phyloP scores from a whole-genome alignment of 2,888 invertebrate species.

The Nematopogon swammerdamellus region DNA sequence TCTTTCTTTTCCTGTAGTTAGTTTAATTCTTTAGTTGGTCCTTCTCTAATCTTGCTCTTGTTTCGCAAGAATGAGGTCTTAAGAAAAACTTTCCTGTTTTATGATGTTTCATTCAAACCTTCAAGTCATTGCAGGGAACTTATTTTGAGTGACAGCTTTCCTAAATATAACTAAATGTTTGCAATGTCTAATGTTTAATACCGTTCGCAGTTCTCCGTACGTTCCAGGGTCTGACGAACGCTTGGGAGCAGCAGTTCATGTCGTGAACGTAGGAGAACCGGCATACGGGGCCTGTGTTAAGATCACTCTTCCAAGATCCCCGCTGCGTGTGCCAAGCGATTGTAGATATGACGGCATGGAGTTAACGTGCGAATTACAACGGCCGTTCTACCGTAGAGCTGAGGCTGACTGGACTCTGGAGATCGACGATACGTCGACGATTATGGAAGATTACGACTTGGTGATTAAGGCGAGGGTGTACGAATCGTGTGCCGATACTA shows the following conservation, averaged over 20 bases:
- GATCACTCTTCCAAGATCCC: not conserved
- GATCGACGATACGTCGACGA: not conserved
- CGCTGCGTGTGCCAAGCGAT: not conserved
- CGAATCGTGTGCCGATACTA: too few relatives aligned
- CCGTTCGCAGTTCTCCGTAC: constrained; percentile 22
- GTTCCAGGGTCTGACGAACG: constrained; percentile 30
- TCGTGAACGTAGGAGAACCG: constrained; percentile 33
- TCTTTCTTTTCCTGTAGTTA: too few relatives aligned
- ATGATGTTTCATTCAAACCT: too few relatives aligned
- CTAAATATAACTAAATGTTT: too few relatives aligned
- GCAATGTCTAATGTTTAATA: not conserved
- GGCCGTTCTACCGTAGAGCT: not conserved
- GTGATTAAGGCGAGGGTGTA: not conserved
- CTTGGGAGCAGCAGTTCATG: constrained; percentile 27
- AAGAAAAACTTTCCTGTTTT: too few relatives aligned
- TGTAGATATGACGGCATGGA: not conserved
- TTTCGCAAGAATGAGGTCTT: too few relatives aligned
- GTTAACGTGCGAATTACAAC: not conserved
- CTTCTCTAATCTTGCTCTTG: too few relatives aligned
- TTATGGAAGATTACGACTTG: not conserved
- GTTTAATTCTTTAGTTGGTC: too few relatives aligned
- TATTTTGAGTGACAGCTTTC: too few relatives aligned
- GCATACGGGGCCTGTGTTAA: constrained; percentile 26
- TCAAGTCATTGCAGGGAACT: too few relatives aligned
- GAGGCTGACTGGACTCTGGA: not conserved